Evolutionary conservation across 2,797 vertebrate genomes (phyloP).

Genomic region (Malacoctenus gilli): DNA sequence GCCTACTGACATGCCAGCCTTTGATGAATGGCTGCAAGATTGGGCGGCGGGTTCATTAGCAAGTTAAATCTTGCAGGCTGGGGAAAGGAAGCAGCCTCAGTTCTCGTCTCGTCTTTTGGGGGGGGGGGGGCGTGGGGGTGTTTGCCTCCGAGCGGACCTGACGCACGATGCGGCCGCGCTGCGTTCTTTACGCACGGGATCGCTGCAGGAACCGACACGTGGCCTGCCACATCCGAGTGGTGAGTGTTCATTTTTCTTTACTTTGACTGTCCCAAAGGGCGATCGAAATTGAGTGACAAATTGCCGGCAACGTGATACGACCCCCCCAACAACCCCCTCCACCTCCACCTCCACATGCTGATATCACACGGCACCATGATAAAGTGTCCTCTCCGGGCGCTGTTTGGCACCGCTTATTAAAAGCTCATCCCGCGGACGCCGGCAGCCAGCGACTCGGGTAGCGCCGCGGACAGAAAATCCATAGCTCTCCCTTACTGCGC

Average conservation of each 20-base stretch:
- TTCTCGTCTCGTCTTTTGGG: too few species aligned
- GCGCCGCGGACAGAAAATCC: conserved; percentile 75
- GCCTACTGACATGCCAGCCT: conserved; percentile 41
- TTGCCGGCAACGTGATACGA: conserved; percentile 49
- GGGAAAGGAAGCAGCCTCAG: too few species aligned
- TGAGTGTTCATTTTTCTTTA: too few species aligned
- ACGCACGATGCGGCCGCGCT: conserved; percentile 11
- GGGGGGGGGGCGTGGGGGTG: conserved; percentile 37
- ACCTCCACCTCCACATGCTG: conserved; percentile 33
- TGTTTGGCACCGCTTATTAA: conserved; percentile 64
- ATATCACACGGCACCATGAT: conserved; percentile 63
- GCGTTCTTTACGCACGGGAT: conserved; percentile 24
- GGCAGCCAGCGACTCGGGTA: conserved; percentile 44
- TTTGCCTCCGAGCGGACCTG: conserved; percentile 43
- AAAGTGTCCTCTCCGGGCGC: conserved; percentile 48
- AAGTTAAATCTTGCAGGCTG: conserved; percentile 71
- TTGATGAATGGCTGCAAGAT: conserved; percentile 65
- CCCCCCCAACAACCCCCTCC: too few species aligned
- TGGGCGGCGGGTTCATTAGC: conserved; percentile 66
- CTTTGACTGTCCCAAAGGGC: too few species aligned
- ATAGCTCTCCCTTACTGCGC: conserved; percentile 56
- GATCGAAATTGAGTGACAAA: conserved; percentile 59
- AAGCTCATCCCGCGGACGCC: conserved; percentile 63
- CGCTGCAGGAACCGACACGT: conserved; percentile 36
- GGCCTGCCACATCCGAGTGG: background rate